phyloP scores from a whole-genome alignment of 2,113 vertebrate species.

The Crotalus viridis region DNA sequence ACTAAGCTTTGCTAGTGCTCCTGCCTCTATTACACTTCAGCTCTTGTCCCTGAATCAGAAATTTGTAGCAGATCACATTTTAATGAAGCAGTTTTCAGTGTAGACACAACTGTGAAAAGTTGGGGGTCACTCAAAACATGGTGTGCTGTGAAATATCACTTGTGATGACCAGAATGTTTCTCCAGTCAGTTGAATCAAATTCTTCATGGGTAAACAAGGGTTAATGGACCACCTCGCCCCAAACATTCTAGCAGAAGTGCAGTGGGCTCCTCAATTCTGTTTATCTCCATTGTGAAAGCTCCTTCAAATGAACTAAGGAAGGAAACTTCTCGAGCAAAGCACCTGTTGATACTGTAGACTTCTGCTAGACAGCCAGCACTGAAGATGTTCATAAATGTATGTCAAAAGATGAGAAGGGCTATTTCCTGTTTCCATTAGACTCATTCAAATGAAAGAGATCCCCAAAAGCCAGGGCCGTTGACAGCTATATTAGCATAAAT shows the following conservation, averaged over 20 bases:
- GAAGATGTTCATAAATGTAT: slow-evolving; percentile 32
- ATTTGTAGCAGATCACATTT: background rate
- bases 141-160: background rate
- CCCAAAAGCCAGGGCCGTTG: slow-evolving; percentile 16
- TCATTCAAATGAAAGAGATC: slow-evolving; percentile 18
- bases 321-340: slow-evolving; percentile 55
- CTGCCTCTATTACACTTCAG: background rate
- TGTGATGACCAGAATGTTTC: background rate
- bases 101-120: background rate
- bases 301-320: slow-evolving; percentile 50
- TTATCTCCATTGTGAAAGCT: slow-evolving; percentile 45
- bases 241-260: background rate
- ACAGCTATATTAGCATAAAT: slow-evolving; percentile 12
- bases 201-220: slow-evolving; percentile 37
- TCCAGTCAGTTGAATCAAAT: slow-evolving; percentile 27
- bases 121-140: background rate
- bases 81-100: background rate
- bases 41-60: background rate
- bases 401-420: slow-evolving; percentile 23
- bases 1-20: background rate
- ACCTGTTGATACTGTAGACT: slow-evolving; percentile 62
- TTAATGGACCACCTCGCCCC: background rate
- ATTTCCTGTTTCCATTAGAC: slow-evolving; percentile 19
- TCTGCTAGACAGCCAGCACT: background rate
- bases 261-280: background rate